A percentile compares a stretch with the other conserved stretches of the same genome.
Evolutionary conservation across 2,797 vertebrate genomes (phyloP).

Genomic region (Enteromius unitaeniatus): DNA sequence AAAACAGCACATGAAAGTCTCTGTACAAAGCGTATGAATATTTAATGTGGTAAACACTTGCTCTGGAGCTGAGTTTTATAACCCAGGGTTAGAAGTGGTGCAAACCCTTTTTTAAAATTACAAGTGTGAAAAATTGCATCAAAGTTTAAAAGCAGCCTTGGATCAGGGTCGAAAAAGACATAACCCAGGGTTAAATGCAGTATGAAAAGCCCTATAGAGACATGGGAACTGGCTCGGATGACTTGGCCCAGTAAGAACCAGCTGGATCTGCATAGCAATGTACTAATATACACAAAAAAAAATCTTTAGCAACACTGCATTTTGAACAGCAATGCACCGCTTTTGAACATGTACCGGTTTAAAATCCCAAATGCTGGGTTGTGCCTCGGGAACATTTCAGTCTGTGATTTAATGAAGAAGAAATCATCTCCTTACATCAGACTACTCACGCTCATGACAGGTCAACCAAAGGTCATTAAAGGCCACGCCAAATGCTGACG

Average conservation of each 20-base stretch:
- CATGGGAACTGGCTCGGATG: not conserved
- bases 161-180: not conserved
- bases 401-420: conserved; percentile 73
- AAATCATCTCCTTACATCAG: conserved; percentile 65
- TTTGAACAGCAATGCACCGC: not conserved
- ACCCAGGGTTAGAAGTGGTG: conserved; percentile 22
- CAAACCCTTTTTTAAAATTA: not conserved
- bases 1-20: conserved; percentile 27
- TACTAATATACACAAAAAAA: too few relatives aligned
- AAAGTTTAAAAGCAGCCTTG: conserved; percentile 1
- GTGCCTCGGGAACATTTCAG: conserved; percentile 18
- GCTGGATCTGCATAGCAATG: not conserved
- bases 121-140: conserved; percentile 9
- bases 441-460: conserved; percentile 67
- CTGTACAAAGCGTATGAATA: conserved; percentile 27
- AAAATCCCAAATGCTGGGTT: not conserved
- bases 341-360: not conserved
- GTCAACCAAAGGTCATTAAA: conserved; percentile 66
- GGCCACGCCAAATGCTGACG: conserved; percentile 63
- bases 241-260: not conserved
- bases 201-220: not conserved
- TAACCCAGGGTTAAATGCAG: conserved; percentile 11
- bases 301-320: not conserved
- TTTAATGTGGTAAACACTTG: conserved; percentile 20
- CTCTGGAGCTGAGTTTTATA: conserved; percentile 6